Conservation (phyloP, 2,888 invertebrate genomes). For the Trachelus troglodyta region DNA sequence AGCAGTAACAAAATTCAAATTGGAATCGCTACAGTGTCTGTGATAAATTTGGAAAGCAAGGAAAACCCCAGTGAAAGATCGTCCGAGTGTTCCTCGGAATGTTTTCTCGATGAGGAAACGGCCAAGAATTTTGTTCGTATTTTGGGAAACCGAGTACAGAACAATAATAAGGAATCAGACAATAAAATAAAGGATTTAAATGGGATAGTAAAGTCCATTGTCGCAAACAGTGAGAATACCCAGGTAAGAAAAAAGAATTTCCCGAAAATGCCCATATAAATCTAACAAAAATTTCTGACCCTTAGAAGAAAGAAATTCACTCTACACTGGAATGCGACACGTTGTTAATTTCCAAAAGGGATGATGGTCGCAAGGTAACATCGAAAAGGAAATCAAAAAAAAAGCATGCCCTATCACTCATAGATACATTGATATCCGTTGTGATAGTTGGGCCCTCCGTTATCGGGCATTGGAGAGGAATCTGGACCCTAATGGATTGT, state of each 20-base stretch:
- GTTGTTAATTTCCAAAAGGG: background rate
- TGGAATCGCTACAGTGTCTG: background rate
- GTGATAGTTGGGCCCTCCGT: slow-evolving; percentile 68
- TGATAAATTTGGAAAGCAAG: background rate
- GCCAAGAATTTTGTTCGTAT: background rate
- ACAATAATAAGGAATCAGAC: background rate
- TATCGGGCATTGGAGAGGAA: slow-evolving; percentile 70
- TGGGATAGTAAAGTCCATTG: background rate
- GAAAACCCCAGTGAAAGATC: background rate
- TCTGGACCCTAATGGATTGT: slow-evolving; percentile 69
- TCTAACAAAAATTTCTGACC: background rate
- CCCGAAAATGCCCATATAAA: background rate
- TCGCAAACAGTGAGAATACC: background rate
- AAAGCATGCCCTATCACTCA: slow-evolving; percentile 48
- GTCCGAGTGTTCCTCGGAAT: background rate
- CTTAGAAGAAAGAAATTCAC: background rate
- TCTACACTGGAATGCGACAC: background rate
- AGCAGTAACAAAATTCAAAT: background rate
- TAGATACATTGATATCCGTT: slow-evolving; percentile 66
- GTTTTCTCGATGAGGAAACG: background rate
- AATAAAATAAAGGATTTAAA: background rate
- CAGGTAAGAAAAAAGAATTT: background rate
- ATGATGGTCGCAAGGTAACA: background rate
- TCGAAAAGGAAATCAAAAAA: slow-evolving; percentile 13
- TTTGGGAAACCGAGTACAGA: background rate